A percentile compares a stretch with the other conserved stretches of the same genome.
These are phyloP conservation scores for Nettapus auritus DNA, from an alignment of 2,113 vertebrate species.

Conservation along the genomic window DNA sequence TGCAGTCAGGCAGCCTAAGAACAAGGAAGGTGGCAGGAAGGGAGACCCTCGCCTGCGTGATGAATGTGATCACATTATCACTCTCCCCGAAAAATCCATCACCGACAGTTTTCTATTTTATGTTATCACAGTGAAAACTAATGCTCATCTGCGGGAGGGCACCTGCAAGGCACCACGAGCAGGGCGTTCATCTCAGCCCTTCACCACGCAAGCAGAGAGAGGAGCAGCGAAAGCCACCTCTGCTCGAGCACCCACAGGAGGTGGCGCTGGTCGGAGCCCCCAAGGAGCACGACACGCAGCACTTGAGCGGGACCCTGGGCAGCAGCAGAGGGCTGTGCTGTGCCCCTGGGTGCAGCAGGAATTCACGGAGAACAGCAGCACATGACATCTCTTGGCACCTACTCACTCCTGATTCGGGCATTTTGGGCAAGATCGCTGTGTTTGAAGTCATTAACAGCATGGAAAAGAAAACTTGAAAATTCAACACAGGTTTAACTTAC, in stretches of 20 bases:
- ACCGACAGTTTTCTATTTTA: background rate
- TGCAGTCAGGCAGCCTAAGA: too few species aligned
- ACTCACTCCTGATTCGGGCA: background rate
- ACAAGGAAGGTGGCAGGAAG: fast-evolving
- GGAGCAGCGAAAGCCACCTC: background rate
- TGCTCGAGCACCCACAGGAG: fast-evolving
- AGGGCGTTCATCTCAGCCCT: background rate
- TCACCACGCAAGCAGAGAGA: background rate
- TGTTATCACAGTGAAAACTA: background rate
- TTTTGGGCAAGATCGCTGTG: background rate
- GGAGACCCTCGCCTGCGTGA: background rate
- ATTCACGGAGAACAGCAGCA: too few species aligned
- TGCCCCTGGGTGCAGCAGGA: too few species aligned
- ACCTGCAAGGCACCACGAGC: fast-evolving
- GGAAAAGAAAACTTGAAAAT: background rate
- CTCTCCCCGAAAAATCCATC: background rate
- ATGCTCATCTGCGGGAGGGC: background rate
- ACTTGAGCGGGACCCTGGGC: too few species aligned
- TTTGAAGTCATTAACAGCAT: background rate
- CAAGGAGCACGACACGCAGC: too few species aligned
- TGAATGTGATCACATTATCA: background rate
- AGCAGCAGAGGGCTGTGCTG: too few species aligned
- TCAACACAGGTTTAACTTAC: background rate
- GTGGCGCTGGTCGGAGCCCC: background rate
- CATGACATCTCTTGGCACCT: background rate